Conservation (phyloP, 1,140 invertebrate species). For the Pseudachorutes palmiensis region DNA sequence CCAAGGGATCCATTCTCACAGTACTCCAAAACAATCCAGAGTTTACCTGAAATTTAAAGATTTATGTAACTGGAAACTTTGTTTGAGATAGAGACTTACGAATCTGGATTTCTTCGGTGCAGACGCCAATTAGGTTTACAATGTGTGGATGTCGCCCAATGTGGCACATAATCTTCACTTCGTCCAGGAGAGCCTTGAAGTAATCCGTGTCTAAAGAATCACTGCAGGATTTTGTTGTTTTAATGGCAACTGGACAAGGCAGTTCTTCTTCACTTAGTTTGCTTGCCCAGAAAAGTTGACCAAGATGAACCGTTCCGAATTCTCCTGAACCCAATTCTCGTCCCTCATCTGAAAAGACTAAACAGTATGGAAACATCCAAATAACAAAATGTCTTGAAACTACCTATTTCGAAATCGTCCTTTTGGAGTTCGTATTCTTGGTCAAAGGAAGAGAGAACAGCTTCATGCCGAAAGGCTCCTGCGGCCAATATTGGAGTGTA, state of each 20-base stretch:
- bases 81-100: background rate
- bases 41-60: background rate
- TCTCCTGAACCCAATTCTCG: background rate
- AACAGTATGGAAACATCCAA: background rate
- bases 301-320: background rate
- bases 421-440: background rate
- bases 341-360: background rate
- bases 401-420: background rate
- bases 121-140: slow-evolving; percentile 66
- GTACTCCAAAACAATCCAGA: background rate
- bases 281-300: background rate
- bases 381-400: background rate
- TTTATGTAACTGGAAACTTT: background rate
- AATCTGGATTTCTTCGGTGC: slow-evolving; percentile 45
- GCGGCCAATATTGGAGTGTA: no score
- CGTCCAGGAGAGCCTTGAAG: slow-evolving; percentile 49
- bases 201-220: background rate
- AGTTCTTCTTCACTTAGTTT: no score
- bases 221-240: background rate
- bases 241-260: slow-evolving; percentile 11
- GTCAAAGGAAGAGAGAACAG: background rate
- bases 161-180: slow-evolving; percentile 69
- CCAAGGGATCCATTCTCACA: background rate
- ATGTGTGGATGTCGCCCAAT: slow-evolving; percentile 67
- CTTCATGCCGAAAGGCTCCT: background rate